phyloP scores from a whole-genome alignment of 2,113 vertebrate species.

The Heloderma charlesbogerti region DNA sequence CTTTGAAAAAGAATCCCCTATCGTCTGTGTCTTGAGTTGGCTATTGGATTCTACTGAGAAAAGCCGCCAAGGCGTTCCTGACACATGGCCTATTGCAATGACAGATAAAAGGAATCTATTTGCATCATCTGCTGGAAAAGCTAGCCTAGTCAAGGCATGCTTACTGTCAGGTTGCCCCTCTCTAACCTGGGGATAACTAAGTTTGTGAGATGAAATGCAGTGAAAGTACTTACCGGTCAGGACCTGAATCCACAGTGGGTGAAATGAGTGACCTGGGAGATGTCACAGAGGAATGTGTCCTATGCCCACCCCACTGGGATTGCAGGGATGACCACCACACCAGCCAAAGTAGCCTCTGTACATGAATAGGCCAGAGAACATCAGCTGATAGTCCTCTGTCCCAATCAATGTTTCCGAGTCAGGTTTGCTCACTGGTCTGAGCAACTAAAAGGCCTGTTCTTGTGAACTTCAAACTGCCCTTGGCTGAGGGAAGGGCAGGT shows the following conservation, averaged over 20 bases:
- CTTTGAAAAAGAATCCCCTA: too few species aligned
- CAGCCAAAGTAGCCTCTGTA: not conserved
- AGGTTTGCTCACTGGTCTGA: not conserved
- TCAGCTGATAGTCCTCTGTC: not conserved
- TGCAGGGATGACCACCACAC: not conserved
- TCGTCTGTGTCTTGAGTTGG: too few species aligned
- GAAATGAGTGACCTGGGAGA: too few species aligned
- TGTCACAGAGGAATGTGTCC: not conserved
- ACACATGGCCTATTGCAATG: constrained; percentile 74
- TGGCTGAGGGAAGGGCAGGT: too few species aligned
- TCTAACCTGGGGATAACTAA: not conserved
- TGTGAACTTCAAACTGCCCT: not conserved
- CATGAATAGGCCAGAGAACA: not conserved
- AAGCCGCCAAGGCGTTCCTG: too few species aligned
- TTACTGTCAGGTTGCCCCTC: too few species aligned
- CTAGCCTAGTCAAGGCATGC: too few species aligned
- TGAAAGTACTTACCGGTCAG: not conserved
- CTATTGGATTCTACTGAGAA: too few species aligned
- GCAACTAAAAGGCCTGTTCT: not conserved
- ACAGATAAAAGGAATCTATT: constrained; percentile 8
- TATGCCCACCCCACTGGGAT: not conserved
- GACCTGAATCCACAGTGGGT: not conserved
- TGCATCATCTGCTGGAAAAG: not conserved
- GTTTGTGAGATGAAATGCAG: not conserved
- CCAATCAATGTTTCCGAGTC: too few species aligned